Conservation (phyloP, 1,140 invertebrate species). For the Acarapis woodi region DNA sequence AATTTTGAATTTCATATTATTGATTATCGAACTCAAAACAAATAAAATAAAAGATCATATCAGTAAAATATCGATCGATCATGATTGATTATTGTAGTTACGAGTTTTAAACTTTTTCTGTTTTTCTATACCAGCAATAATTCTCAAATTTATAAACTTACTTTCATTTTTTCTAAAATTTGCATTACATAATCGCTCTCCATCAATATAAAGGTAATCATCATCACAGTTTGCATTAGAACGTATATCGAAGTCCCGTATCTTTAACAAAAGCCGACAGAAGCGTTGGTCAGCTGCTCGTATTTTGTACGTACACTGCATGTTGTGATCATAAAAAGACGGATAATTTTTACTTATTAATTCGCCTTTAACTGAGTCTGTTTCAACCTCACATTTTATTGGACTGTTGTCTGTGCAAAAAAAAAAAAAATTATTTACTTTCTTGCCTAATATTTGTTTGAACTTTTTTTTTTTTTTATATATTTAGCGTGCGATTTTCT, state of each 20-base stretch:
- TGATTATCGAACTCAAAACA: background rate
- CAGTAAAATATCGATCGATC: too few species aligned
- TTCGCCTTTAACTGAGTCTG: constrained; percentile 10
- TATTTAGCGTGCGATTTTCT: too few species aligned
- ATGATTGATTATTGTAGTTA: too few species aligned
- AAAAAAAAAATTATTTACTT: too few species aligned
- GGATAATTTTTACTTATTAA: constrained; percentile 13
- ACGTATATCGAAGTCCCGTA: constrained; percentile 13
- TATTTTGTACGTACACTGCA: constrained; percentile 12
- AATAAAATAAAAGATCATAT: constrained; percentile 2
- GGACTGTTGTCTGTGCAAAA: too few species aligned
- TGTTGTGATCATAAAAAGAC: constrained; percentile 10
- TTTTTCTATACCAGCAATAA: background rate
- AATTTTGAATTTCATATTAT: constrained; percentile 1
- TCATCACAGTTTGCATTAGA: constrained; percentile 10
- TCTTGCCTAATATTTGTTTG: background rate
- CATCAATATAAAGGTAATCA: constrained; percentile 12
- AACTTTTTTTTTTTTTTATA: background rate
- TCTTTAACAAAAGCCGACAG: constrained; percentile 10
- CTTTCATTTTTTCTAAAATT: constrained; percentile 8
- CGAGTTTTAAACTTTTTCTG: background rate
- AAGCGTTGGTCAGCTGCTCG: constrained; percentile 5
- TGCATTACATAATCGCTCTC: constrained; percentile 12
- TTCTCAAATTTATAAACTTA: constrained; percentile 3
- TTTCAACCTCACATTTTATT: too few species aligned